Evolutionary conservation across 2,888 invertebrate genomes (phyloP).

Genomic region (Cosmia pyralina): DNA sequence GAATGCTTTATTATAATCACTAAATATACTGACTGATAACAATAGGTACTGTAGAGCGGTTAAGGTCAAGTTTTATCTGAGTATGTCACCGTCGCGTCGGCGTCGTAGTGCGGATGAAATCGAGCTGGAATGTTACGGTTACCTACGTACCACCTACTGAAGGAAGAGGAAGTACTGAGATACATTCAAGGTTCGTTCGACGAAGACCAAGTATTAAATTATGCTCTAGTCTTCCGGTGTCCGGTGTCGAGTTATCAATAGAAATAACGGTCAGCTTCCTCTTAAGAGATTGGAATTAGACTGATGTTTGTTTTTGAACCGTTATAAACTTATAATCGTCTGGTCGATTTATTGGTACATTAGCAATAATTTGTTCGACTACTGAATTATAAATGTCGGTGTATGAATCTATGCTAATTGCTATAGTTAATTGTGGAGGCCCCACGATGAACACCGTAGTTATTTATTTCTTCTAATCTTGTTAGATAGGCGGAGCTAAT

Average conservation of each 20-base stretch:
- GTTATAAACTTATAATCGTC: conserved; percentile 31
- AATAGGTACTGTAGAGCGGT: conserved; percentile 70
- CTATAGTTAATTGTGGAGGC: conserved; percentile 14
- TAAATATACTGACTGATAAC: conserved; percentile 76
- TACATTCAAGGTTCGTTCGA: conserved; percentile 56
- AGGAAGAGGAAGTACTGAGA: conserved; percentile 66
- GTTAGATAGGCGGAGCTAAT: conserved; percentile 3
- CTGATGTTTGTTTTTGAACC: conserved; percentile 42
- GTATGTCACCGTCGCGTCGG: conserved; percentile 49
- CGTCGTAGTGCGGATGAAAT: conserved; percentile 41
- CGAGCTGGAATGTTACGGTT: conserved; percentile 38
- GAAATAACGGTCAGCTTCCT: conserved; percentile 55
- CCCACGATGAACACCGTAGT: background rate
- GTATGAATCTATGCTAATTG: background rate
- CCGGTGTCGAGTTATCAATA: conserved; percentile 58
- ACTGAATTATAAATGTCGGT: conserved; percentile 23
- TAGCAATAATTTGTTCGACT: conserved; percentile 30
- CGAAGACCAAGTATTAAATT: conserved; percentile 58
- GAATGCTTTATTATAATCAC: too few relatives aligned
- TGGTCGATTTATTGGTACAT: conserved; percentile 37
- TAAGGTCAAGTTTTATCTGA: conserved; percentile 81
- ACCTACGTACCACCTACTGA: conserved; percentile 1
- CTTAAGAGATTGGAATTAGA: conserved; percentile 30
- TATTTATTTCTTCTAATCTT: conserved; percentile 26
- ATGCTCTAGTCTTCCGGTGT: conserved; percentile 58